A percentile compares a stretch with the other conserved stretches of the same genome.
Conservation (phyloP, 2,113 vertebrate genomes). For the Hassar affinis region DNA sequence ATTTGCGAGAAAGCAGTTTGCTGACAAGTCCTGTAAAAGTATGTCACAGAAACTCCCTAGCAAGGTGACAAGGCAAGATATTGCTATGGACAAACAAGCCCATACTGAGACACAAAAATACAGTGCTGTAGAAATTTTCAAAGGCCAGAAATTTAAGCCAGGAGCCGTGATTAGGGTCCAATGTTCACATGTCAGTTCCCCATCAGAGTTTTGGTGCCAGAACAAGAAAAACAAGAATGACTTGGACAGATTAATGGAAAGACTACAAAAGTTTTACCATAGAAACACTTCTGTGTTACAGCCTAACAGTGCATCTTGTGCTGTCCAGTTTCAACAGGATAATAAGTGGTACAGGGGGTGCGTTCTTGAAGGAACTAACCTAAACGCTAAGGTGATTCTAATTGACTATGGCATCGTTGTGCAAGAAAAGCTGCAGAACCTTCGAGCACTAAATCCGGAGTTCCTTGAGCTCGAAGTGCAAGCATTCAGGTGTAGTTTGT, state of each 20-base stretch:
- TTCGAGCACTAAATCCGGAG: constrained; percentile 74
- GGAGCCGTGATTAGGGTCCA: constrained; percentile 74
- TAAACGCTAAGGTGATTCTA: constrained; percentile 68
- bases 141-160: constrained; percentile 70
- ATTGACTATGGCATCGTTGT: constrained; percentile 80
- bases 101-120: neutral
- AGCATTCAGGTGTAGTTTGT: constrained; percentile 82
- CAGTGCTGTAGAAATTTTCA: constrained; percentile 51
- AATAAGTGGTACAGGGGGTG: constrained; percentile 80
- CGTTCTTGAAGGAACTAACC: constrained; percentile 59
- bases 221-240: constrained; percentile 62
- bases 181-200: constrained; percentile 73
- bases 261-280: constrained; percentile 78
- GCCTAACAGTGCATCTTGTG: constrained; percentile 69
- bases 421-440: constrained; percentile 67
- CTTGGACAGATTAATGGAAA: constrained; percentile 77
- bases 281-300: constrained; percentile 64
- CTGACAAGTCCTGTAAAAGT: neutral
- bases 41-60: neutral
- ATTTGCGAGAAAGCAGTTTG: neutral
- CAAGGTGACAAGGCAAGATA: neutral
- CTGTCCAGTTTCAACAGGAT: constrained; percentile 72
- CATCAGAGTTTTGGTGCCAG: constrained; percentile 85
- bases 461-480: constrained; percentile 77
- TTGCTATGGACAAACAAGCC: neutral